These are phyloP conservation scores for Venturia canescens DNA, from an alignment of 1,140 invertebrate genomes.

Conservation along the genomic window DNA sequence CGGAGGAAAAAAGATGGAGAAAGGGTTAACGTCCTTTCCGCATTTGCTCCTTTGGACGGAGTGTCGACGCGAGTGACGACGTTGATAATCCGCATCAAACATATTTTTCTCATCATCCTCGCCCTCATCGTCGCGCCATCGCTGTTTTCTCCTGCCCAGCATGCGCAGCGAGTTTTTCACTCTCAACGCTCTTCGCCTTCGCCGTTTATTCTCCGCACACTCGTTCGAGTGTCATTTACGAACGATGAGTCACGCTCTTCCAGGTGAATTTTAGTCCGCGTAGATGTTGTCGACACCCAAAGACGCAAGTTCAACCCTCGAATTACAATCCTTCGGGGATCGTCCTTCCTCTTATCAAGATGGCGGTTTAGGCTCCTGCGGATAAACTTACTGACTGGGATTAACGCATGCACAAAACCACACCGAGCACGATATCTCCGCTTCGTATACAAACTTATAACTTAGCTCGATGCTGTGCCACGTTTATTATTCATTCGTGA, in stretches of 20 bases:
- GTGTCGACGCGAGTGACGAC: slow-evolving; percentile 3
- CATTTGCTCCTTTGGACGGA: slow-evolving; percentile 12
- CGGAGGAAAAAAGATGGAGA: slow-evolving; percentile 62
- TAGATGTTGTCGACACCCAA: no score
- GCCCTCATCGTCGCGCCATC: slow-evolving; percentile 42
- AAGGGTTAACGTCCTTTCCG: slow-evolving; percentile 71
- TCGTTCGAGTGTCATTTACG: no score
- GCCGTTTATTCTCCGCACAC: no score
- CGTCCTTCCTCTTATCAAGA: background rate
- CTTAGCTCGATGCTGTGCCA: slow-evolving; percentile 52
- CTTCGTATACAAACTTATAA: slow-evolving; percentile 2
- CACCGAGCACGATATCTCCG: slow-evolving; percentile 37
- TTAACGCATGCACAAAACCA: slow-evolving; percentile 31
- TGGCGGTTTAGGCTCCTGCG: background rate
- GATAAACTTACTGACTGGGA: background rate
- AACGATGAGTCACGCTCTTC: no score
- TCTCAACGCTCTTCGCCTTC: no score
- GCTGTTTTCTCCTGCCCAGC: slow-evolving; percentile 6
- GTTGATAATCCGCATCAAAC: background rate
- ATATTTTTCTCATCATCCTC: slow-evolving; percentile 44
- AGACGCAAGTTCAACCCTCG: no score
- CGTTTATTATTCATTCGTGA: slow-evolving; percentile 67
- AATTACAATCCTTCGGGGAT: no score
- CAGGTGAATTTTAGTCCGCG: no score
- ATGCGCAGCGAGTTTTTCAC: no score